A percentile compares a stretch with the other conserved stretches of the same genome.
These are phyloP conservation scores for Sussaba pulchella DNA, from an alignment of 2,888 invertebrate species.

Conservation along the genomic window DNA sequence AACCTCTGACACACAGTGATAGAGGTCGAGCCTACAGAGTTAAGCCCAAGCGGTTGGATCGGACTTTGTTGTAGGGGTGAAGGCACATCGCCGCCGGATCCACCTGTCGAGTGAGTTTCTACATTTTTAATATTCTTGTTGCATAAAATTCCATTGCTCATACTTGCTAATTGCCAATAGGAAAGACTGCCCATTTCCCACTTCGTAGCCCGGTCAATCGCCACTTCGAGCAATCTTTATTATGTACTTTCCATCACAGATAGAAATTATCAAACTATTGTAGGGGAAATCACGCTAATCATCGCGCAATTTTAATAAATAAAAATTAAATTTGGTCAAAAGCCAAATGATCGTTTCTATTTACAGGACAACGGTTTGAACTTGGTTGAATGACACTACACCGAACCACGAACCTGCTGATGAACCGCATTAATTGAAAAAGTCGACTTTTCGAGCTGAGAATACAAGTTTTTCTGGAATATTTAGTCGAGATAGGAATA, in stretches of 20 bases:
- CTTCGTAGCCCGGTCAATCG: too few relatives aligned
- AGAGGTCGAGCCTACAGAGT: conserved; percentile 76
- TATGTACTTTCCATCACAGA: too few relatives aligned
- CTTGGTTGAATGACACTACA: conserved; percentile 64
- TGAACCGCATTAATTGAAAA: conserved; percentile 16
- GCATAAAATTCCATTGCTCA: too few relatives aligned
- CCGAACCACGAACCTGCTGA: conserved; percentile 32
- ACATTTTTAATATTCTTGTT: not conserved
- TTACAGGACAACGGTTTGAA: conserved; percentile 75
- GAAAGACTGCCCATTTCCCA: too few relatives aligned
- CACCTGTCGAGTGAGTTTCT: conserved; percentile 76
- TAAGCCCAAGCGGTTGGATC: conserved; percentile 76
- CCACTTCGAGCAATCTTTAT: too few relatives aligned
- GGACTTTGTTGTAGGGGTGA: conserved; percentile 77
- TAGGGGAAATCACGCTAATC: too few relatives aligned
- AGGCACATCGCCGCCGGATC: conserved; percentile 74
- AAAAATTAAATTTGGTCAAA: too few relatives aligned
- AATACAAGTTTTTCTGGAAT: conserved; percentile 6
- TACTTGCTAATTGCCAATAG: too few relatives aligned
- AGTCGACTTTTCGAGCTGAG: not conserved
- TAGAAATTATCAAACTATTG: too few relatives aligned
- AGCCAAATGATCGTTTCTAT: not conserved
- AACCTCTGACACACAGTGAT: conserved; percentile 71
- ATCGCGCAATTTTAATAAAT: too few relatives aligned
- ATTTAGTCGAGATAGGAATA: conserved; percentile 12